Conservation (phyloP, 2,797 vertebrate genomes). For the Salarias fasciatus region DNA sequence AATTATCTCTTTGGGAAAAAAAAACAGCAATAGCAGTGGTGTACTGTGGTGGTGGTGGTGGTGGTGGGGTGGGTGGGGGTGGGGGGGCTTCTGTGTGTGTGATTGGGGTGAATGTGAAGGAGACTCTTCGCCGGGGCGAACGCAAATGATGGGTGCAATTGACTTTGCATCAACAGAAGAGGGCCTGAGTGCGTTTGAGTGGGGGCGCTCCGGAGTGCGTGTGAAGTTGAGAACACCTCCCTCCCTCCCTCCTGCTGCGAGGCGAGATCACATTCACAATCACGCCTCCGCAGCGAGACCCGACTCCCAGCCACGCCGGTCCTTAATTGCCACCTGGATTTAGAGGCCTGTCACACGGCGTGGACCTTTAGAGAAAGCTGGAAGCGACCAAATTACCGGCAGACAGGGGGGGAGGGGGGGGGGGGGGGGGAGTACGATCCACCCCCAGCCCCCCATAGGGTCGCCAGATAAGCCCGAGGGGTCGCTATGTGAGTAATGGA, state of each 20-base stretch:
- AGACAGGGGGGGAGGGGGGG: slow-evolving; percentile 38
- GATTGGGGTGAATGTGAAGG: slow-evolving; percentile 4
- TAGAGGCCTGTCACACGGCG: slow-evolving; percentile 28
- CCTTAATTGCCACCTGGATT: slow-evolving; percentile 36
- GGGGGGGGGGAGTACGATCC: slow-evolving; percentile 29
- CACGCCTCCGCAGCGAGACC: slow-evolving; percentile 8
- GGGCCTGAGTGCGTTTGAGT: background rate
- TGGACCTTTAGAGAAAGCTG: slow-evolving; percentile 19
- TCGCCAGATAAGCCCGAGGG: slow-evolving; percentile 30
- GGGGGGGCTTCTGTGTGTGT: background rate
- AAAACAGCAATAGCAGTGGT: slow-evolving; percentile 16
- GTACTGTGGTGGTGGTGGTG: slow-evolving; percentile 13
- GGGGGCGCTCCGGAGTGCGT: background rate
- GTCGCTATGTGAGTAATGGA: slow-evolving; percentile 17
- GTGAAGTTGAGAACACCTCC: background rate
- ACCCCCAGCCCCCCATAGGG: background rate
- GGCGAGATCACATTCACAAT: slow-evolving; percentile 23
- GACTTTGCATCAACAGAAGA: slow-evolving; percentile 16
- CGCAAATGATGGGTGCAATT: background rate
- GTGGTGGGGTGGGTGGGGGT: background rate
- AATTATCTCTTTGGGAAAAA: slow-evolving; percentile 26
- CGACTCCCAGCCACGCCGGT: slow-evolving; percentile 28
- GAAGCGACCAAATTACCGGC: slow-evolving; percentile 16
- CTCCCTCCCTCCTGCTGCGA: slow-evolving; percentile 7
- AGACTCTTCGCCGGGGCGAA: slow-evolving; percentile 5